A percentile compares a stretch with the other conserved stretches of the same genome.
These are phyloP conservation scores for Ovis canadensis DNA, from an alignment of 2,113 vertebrate species.

Conservation along the genomic window DNA sequence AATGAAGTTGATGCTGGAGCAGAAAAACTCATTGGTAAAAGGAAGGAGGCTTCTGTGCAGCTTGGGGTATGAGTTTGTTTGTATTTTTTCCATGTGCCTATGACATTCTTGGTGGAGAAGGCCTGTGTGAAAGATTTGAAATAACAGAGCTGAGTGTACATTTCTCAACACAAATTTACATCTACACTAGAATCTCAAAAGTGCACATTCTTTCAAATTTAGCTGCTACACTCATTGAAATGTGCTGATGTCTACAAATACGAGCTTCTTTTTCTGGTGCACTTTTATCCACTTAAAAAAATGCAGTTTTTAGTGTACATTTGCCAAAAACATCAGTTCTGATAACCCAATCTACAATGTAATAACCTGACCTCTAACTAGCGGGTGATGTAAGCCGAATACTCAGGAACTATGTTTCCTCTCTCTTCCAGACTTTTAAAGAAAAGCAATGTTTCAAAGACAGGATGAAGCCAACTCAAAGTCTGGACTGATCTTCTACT, in stretches of 20 bases:
- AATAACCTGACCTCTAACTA: not conserved
- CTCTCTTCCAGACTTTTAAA: not conserved
- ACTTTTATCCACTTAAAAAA: not conserved
- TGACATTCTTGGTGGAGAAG: not conserved
- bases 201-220: conserved; percentile 13
- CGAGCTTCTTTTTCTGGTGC: not conserved
- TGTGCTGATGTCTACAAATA: conserved; percentile 31
- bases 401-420: not conserved
- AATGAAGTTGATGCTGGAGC: not conserved
- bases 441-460: not conserved
- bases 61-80: not conserved
- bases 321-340: not conserved
- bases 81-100: not conserved
- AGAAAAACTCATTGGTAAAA: not conserved
- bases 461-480: not conserved
- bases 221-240: not conserved
- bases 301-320: not conserved
- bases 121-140: not conserved
- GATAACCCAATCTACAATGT: not conserved
- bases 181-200: conserved; percentile 14
- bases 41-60: not conserved
- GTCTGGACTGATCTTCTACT: rapidly evolving
- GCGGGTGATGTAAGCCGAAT: not conserved
- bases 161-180: not conserved
- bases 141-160: not conserved